Evolutionary conservation across 2,113 vertebrate genomes (phyloP).

Genomic region (Spheniscus mendiculus): DNA sequence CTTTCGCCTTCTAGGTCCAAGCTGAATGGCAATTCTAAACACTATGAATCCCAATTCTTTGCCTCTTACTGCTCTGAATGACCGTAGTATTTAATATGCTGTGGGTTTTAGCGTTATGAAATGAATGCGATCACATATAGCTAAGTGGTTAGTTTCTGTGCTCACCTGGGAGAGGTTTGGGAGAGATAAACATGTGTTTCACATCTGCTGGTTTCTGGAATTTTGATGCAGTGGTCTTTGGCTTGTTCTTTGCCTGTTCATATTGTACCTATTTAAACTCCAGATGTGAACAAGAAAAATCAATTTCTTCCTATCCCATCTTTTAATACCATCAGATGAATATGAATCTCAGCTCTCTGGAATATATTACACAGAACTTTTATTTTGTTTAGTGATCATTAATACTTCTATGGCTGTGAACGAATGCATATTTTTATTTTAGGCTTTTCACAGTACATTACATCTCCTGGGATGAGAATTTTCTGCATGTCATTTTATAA

Average conservation of each 20-base stretch:
- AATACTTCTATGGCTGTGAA: background rate
- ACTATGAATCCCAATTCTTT: background rate
- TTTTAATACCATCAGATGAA: background rate
- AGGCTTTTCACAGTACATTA: background rate
- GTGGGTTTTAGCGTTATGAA: background rate
- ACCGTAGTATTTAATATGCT: background rate
- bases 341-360: background rate
- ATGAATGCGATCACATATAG: background rate
- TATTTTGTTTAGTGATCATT: background rate
- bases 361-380: background rate
- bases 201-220: conserved; percentile 42
- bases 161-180: conserved; percentile 1
- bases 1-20: background rate
- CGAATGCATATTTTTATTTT: background rate
- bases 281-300: conserved; percentile 55
- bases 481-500: background rate
- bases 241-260: background rate
- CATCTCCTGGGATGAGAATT: background rate
- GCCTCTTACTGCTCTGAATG: background rate
- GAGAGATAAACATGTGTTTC: background rate
- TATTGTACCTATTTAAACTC: conserved; percentile 20
- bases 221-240: conserved; percentile 23
- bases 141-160: background rate
- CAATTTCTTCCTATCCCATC: conserved; percentile 40
- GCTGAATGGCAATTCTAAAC: background rate